Conservation (phyloP, 2,113 vertebrate genomes). For the Sander vitreus region DNA sequence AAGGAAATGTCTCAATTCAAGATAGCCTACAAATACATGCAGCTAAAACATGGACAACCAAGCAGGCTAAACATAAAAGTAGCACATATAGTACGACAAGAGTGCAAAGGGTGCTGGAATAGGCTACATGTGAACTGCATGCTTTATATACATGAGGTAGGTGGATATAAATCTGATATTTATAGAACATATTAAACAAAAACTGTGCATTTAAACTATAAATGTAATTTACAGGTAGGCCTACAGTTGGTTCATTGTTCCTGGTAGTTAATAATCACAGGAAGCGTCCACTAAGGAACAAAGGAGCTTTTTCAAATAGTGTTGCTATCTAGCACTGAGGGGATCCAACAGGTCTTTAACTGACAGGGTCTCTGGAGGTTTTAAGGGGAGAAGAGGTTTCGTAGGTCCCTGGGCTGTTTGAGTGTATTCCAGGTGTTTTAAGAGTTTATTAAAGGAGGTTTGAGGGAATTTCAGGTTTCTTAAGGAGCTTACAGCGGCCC, state of each 20-base stretch:
- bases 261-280: not conserved
- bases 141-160: not conserved
- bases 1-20: no score
- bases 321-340: not conserved
- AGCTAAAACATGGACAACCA: not conserved
- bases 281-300: slow-evolving; percentile 7
- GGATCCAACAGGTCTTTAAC: not conserved
- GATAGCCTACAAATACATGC: no score
- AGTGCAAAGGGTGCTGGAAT: not conserved
- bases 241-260: not conserved
- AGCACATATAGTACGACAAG: no score
- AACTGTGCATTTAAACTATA: not conserved
- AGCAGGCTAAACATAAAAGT: no score
- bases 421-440: not conserved
- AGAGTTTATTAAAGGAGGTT: no score
- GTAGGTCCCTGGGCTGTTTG: not conserved
- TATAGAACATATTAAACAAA: not conserved
- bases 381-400: not conserved
- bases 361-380: not conserved
- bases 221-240: not conserved
- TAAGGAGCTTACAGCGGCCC: no score
- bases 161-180: not conserved
- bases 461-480: no score
- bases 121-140: no score
- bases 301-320: not conserved